Evolutionary conservation across 2,113 vertebrate species (phyloP).

Genomic region (Camelus dromedarius): DNA sequence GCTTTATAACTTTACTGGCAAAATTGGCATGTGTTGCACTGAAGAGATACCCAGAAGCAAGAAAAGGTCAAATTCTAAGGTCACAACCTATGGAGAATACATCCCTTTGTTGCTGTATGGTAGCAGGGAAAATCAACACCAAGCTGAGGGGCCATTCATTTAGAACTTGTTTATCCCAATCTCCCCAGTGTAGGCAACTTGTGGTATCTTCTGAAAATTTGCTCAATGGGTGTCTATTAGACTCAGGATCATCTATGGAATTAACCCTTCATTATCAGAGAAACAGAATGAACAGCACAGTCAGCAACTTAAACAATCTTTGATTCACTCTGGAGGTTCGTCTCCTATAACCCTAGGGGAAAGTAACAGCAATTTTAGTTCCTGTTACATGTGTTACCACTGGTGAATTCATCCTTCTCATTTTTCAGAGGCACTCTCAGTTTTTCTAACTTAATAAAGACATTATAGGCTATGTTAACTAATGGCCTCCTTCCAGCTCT

Average conservation of each 20-base stretch:
- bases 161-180: conserved; percentile 33
- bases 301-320: conserved; percentile 45
- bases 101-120: neutral
- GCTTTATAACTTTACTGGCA: conserved; percentile 1
- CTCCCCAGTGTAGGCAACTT: neutral
- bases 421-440: conserved; percentile 40
- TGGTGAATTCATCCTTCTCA: conserved; percentile 37
- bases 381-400: conserved; percentile 11
- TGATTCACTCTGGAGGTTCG: neutral
- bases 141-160: neutral
- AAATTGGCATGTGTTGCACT: neutral
- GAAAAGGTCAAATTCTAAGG: neutral
- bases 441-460: conserved; percentile 59
- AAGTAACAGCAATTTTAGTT: conserved; percentile 23
- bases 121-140: neutral
- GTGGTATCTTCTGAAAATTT: conserved; percentile 27
- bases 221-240: conserved; percentile 23
- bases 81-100: neutral
- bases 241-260: conserved; percentile 44
- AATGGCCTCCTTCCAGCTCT: conserved; percentile 30
- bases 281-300: conserved; percentile 33
- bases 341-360: neutral
- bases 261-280: conserved; percentile 40
- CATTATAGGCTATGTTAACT: neutral
- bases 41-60: neutral